phyloP scores from a whole-genome alignment of 2,113 vertebrate species.

The Daboia siamensis region DNA sequence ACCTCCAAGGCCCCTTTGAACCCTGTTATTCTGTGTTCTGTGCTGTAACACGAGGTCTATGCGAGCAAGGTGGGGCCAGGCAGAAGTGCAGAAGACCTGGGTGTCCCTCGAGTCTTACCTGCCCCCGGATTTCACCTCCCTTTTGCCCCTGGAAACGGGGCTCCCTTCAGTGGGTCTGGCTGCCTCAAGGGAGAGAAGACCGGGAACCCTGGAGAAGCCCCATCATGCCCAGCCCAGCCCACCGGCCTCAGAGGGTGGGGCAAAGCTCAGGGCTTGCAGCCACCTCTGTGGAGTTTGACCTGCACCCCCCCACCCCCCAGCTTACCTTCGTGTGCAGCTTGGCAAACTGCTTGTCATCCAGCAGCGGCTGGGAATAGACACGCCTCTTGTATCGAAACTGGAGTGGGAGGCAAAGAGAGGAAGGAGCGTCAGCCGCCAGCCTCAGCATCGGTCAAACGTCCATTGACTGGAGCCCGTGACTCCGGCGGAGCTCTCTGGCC shows the following conservation, averaged over 20 bases:
- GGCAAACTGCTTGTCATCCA: constrained; percentile 94
- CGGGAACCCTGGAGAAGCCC: not conserved
- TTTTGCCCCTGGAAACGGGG: not conserved
- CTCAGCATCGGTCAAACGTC: not conserved
- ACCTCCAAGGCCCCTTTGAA: not conserved
- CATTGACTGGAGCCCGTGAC: not conserved
- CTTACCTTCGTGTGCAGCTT: constrained; percentile 96
- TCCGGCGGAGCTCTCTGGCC: not conserved
- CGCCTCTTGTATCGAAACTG: constrained; percentile 98
- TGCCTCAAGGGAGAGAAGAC: not conserved
- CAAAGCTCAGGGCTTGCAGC: not conserved
- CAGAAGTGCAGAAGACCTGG: not conserved
- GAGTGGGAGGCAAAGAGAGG: constrained; percentile 38
- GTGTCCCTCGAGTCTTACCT: not conserved
- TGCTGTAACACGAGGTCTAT: no score
- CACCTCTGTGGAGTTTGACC: not conserved
- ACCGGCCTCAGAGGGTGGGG: not conserved
- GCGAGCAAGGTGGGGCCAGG: not conserved
- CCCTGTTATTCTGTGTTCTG: no score
- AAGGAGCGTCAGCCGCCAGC: not conserved
- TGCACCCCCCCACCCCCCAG: not conserved
- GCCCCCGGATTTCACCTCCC: not conserved
- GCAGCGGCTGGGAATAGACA: constrained; percentile 87
- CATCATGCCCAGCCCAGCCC: not conserved
- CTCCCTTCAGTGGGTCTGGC: not conserved